These are phyloP conservation scores for Allygus modestus DNA, from an alignment of 2,888 invertebrate species.

Conservation along the genomic window DNA sequence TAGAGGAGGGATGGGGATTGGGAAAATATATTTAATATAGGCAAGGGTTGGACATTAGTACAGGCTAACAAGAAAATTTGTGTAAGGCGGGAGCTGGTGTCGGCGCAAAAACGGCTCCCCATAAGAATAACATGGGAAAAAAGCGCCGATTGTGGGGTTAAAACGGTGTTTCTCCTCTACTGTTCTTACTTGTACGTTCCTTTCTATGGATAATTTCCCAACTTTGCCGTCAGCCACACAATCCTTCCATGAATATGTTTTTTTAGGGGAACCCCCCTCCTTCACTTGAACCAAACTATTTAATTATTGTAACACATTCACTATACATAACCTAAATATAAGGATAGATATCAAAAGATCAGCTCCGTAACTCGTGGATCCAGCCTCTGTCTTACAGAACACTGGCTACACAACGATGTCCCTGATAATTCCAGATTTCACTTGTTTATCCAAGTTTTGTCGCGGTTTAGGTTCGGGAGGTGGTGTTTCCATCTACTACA, in stretches of 20 bases:
- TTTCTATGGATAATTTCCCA: neutral
- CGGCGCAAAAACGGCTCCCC: too few relatives aligned
- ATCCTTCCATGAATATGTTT: neutral
- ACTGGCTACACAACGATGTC: neutral
- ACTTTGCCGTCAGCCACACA: neutral
- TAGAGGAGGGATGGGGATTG: too few relatives aligned
- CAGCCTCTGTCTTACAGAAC: conserved; percentile 11
- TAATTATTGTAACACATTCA: neutral
- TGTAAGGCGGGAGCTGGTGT: too few relatives aligned
- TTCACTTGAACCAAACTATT: neutral
- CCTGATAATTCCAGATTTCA: neutral
- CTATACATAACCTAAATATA: conserved; percentile 14
- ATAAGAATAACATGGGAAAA: too few relatives aligned
- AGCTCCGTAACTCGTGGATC: conserved; percentile 5
- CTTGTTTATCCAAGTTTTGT: conserved; percentile 2
- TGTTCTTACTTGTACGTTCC: neutral
- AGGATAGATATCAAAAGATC: neutral
- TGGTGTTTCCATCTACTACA: conserved; percentile 1
- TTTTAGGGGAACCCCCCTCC: neutral
- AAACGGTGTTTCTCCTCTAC: too few relatives aligned
- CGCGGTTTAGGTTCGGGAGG: neutral
- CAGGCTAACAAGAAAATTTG: too few relatives aligned
- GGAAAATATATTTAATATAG: too few relatives aligned
- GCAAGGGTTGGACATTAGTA: too few relatives aligned
- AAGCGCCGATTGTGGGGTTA: too few relatives aligned